phyloP scores from a whole-genome alignment of 2,797 vertebrate species.

The Galagoides demidoff region DNA sequence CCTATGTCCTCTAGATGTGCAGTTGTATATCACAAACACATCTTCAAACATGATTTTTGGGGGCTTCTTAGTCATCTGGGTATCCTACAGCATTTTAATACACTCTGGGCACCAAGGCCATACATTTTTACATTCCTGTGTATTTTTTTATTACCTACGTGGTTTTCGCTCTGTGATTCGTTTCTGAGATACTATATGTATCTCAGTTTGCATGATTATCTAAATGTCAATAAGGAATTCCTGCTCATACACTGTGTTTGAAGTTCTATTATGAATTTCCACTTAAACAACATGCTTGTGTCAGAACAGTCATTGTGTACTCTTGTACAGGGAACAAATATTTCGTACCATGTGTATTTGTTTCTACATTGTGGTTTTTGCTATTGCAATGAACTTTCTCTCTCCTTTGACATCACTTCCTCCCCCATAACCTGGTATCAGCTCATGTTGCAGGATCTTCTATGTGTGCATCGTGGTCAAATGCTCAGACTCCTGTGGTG shows the following conservation, averaged over 20 bases:
- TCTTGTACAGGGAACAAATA: background rate
- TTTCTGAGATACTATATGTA: background rate
- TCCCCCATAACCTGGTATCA: background rate
- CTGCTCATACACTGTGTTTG: slow-evolving; percentile 28
- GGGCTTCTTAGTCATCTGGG: background rate
- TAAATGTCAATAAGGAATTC: slow-evolving; percentile 3
- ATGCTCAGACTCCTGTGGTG: slow-evolving; percentile 71
- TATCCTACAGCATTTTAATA: background rate
- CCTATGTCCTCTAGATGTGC: background rate
- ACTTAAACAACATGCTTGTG: background rate
- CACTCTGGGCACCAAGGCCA: background rate
- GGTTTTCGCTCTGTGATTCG: background rate
- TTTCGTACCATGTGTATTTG: background rate
- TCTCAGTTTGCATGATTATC: background rate
- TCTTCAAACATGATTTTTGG: background rate
- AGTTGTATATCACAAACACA: background rate
- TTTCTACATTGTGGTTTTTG: background rate
- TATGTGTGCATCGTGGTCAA: slow-evolving; percentile 47
- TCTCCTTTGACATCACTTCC: background rate
- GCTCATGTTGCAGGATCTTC: background rate
- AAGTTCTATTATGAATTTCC: slow-evolving; percentile 25
- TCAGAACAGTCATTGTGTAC: slow-evolving; percentile 44
- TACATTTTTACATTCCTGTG: background rate
- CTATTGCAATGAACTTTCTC: background rate
- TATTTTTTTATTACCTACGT: background rate